A percentile compares a stretch with the other conserved stretches of the same genome.
phyloP scores from a whole-genome alignment of 2,797 vertebrate genomes.

The Onychomys leucogaster region DNA sequence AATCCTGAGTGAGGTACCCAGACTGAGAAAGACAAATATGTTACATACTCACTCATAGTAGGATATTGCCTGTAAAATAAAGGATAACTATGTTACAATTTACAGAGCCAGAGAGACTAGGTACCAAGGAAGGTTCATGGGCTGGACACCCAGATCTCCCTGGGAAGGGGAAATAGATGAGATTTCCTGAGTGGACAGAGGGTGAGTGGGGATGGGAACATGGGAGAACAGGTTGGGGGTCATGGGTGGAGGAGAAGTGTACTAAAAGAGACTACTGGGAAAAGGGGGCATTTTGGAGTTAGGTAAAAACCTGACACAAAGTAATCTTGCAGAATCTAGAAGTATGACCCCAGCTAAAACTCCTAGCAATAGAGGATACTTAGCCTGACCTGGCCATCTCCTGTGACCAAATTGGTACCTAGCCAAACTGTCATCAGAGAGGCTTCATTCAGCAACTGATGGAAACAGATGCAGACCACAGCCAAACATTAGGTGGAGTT shows the following conservation, averaged over 20 bases:
- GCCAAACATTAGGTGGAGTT: background rate
- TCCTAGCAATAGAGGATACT: background rate
- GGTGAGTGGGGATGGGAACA: background rate
- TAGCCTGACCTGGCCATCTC: background rate
- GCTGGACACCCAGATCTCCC: background rate
- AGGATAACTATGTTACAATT: background rate
- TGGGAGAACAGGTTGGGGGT: background rate
- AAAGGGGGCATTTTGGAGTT: fast-evolving
- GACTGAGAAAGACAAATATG: background rate
- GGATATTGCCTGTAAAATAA: background rate
- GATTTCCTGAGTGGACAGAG: background rate
- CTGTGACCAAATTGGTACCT: background rate
- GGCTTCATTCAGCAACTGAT: background rate
- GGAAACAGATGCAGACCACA: background rate
- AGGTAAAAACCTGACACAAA: background rate
- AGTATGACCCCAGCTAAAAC: background rate
- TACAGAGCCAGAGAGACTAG: background rate
- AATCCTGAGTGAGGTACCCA: background rate
- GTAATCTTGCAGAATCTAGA: background rate
- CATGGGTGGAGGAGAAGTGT: background rate
- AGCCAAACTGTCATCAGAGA: background rate
- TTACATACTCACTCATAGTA: background rate
- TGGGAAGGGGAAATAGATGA: background rate
- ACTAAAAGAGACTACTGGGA: background rate
- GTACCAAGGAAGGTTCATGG: background rate